A percentile compares a stretch with the other conserved stretches of the same genome.
These are phyloP conservation scores for Pionites leucogaster DNA, from an alignment of 2,113 vertebrate genomes.

Conservation along the genomic window DNA sequence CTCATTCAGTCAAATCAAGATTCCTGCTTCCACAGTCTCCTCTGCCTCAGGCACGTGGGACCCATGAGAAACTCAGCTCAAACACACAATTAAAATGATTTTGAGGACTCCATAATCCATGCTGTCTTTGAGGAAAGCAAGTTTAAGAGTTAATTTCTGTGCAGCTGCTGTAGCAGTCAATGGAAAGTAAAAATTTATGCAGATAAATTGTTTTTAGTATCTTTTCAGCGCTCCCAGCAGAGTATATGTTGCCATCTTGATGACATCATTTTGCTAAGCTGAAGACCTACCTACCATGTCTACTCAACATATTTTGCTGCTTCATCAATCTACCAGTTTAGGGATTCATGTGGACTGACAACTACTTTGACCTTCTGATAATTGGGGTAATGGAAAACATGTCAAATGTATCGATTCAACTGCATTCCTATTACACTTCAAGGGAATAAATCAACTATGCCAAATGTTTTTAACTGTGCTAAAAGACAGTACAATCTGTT, in stretches of 20 bases:
- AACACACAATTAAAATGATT: not conserved
- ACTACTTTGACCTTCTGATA: not conserved
- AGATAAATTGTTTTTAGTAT: not conserved
- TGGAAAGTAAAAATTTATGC: not conserved
- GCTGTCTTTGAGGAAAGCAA: not conserved
- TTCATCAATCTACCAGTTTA: not conserved
- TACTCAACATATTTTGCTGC: not conserved
- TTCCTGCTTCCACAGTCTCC: not conserved
- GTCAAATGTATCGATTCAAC: not conserved
- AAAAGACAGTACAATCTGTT: not conserved
- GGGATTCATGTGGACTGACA: not conserved
- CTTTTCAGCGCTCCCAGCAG: not conserved
- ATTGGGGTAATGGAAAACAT: not conserved
- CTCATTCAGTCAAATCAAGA: not conserved
- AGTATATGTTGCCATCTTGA: not conserved
- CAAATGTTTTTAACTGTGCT: not conserved
- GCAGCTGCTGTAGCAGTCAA: not conserved
- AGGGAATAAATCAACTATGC: not conserved
- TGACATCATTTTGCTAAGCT: not conserved
- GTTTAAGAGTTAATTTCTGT: not conserved
- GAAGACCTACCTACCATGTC: not conserved
- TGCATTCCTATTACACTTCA: not conserved
- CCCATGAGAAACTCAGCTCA: not conserved
- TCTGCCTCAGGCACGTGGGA: not conserved
- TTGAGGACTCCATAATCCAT: not conserved